Evolutionary conservation across 64 coral and sea anemone genomes (phyloP).

Genomic region (Dendrophyllia cribrosa): DNA sequence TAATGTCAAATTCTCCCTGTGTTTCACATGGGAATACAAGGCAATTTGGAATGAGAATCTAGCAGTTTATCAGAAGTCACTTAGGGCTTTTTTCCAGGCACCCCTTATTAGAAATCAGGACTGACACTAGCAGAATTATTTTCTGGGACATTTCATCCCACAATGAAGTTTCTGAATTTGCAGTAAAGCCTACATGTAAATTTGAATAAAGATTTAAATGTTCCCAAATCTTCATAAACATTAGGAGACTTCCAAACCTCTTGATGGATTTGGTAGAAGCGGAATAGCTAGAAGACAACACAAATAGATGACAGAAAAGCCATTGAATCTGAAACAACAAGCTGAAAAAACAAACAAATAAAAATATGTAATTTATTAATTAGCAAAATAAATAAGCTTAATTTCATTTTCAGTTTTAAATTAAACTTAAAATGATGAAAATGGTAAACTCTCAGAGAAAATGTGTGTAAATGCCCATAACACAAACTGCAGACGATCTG

Average conservation of each 20-base stretch:
- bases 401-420: too few species aligned
- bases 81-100: too few species aligned
- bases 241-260: slow-evolving; percentile 17
- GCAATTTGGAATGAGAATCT: too few species aligned
- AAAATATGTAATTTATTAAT: neutral
- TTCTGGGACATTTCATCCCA: too few species aligned
- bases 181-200: neutral
- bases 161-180: too few species aligned
- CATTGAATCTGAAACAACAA: slow-evolving; percentile 92
- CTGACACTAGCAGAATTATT: too few species aligned
- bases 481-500: too few species aligned
- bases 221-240: neutral
- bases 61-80: too few species aligned
- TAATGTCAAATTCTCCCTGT: too few species aligned
- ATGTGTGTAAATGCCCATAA: too few species aligned
- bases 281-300: slow-evolving; percentile 95
- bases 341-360: slow-evolving; percentile 62
- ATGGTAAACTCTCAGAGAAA: neutral
- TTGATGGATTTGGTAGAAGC: slow-evolving; percentile 90
- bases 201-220: neutral
- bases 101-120: too few species aligned
- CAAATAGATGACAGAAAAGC: slow-evolving; percentile 93
- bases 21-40: too few species aligned
- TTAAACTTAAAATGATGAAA: neutral
- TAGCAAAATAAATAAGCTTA: neutral